Base-by-base conservation (phyloP, 2,888 invertebrate genomes). In the Myopa testacea region DNA sequence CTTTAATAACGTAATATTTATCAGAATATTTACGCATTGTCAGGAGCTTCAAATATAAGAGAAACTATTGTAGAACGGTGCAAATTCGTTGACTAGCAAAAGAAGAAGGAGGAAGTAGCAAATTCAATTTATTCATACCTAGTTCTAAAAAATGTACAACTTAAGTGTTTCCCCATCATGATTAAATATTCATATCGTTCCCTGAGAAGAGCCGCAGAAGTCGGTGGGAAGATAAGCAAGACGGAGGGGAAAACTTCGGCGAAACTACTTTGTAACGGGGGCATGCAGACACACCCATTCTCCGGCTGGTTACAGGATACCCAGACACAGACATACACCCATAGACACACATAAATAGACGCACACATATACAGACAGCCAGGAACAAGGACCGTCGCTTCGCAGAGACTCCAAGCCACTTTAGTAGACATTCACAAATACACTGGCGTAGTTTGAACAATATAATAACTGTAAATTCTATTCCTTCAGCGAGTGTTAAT, bases 151-250 rank as follows among this genome's bases (percentile, higher is more conserved):
- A 6, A 12, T 50, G 14, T 65, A 16, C 7, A 52, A 65, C 50
- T 65, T 63, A 74, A 74, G 63, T 63, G 45, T 65, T 74, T 52
- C 4, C 50, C 50, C 74, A 68, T 68, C 16, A 58, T 38, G 34
- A 75, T 75, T 69, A 69, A 75, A 69, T 75, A 69, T 69, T 75
- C 75, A 69, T 75, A 69, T 58, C 69, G 68, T 34, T 75, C 34
- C 19, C n/a, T 37, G 62, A 5, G 10, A 10, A 19, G 19, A 4
- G 34, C 3, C 26, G 58, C 16, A 58, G 58, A 58, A 19, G 58
- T 6, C 19, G 58, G 62, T 1, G 12, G 19, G 62, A 63, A 34
- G 34, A 10, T 63, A 34, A 34, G 55, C 4, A 16, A 55, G 10
- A 14, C 10, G 50, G 50, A 50, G 50, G 50, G 50, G 10, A 70